Base-by-base conservation (phyloP, 2,888 invertebrate genomes). In the Andrena flavipes region DNA sequence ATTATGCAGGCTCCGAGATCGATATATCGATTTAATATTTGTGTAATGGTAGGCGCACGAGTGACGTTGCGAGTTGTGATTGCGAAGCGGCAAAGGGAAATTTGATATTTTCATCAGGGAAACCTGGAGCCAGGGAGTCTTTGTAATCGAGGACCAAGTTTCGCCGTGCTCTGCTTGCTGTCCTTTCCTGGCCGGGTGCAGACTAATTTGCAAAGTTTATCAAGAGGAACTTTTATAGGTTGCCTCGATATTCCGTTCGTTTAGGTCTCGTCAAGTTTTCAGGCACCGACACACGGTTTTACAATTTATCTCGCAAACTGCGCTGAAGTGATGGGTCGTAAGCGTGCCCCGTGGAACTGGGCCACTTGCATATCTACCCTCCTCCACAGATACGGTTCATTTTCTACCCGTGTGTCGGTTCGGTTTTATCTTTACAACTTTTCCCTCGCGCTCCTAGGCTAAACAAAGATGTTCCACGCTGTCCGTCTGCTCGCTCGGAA, bases 221-320 rank as follows among this genome's bases (percentile, higher is more conserved):
- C 73, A 69, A 10, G 71, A 10, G 29, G 23, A 80, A 83, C 49
- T 86, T 85, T 80, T 78, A 83, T 59, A 62, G 73, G 65, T 78
- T 74, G 60, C 56, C 64, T 59, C 69, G 77, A 74, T 71, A 71
- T 80, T 42, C 60, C 64, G 72, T 20, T 54, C 74, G 74, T 62
- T 79, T 72, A 59, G 62, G 80, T 62, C 71, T 67, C 74, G 78
- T 80, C 76, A 69, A 76, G 82, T 71, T 80, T 74, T 76, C 65
- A n/a, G 51, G n/a, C 64, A 62, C 75, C 54, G 79, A 76, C 79
- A 70, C 74, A 79, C 75, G 63, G 67, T 77, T 82, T 84, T 80
- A 76, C 76, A 76, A 79, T 72, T 74, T 62, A 67, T 59, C 79
- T 77, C 54, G 77, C 60, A 72, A 72, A 80, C 67, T 63, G 69